These are phyloP conservation scores for Nymphalis c-album DNA, from an alignment of 2,888 invertebrate genomes.

Conservation along the genomic window DNA sequence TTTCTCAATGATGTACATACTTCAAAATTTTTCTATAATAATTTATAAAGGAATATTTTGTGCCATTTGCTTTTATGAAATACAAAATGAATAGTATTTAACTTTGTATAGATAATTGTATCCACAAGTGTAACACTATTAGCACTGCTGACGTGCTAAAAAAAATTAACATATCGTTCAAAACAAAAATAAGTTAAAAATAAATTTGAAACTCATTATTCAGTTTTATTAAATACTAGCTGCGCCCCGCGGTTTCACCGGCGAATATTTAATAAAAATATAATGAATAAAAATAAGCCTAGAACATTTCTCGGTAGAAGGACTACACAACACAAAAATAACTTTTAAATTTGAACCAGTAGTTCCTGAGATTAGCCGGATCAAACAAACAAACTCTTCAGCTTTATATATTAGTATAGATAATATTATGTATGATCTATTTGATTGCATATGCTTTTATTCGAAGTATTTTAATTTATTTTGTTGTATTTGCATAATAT, in stretches of 20 bases:
- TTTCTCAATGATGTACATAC: slow-evolving; percentile 5
- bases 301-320: too few species aligned
- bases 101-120: slow-evolving; percentile 6
- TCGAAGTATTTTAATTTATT: not conserved
- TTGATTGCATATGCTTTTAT: slow-evolving; percentile 6
- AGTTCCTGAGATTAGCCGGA: too few species aligned
- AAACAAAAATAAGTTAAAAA: not conserved
- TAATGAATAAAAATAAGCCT: too few species aligned
- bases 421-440: not conserved
- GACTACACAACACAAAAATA: too few species aligned
- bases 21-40: not conserved
- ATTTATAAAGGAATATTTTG: slow-evolving; percentile 1
- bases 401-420: too few species aligned
- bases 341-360: too few species aligned
- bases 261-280: too few species aligned
- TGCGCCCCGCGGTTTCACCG: too few species aligned
- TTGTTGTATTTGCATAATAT: not conserved
- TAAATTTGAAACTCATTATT: not conserved
- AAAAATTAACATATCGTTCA: slow-evolving; percentile 6
- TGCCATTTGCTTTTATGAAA: slow-evolving; percentile 10
- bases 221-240: not conserved
- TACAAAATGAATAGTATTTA: slow-evolving; percentile 4
- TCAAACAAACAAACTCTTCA: too few species aligned
- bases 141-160: slow-evolving; percentile 1
- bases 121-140: not conserved